These are phyloP conservation scores for Hystrix brachyura DNA, from an alignment of 2,113 vertebrate species.

Conservation along the genomic window DNA sequence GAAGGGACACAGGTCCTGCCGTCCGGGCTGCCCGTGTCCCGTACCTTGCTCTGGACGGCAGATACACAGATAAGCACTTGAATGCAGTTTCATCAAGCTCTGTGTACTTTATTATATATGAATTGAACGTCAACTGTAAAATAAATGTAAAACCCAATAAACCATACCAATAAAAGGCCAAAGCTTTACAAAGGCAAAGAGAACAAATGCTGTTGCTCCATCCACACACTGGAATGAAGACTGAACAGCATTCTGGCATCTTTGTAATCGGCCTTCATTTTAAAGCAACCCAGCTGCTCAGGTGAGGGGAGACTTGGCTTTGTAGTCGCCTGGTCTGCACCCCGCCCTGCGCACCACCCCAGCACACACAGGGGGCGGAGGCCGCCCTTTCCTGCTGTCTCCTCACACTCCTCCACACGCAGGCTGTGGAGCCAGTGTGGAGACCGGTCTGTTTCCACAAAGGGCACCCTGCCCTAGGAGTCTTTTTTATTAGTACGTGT, in stretches of 20 bases:
- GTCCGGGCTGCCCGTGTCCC: accelerated
- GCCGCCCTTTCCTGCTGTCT: background rate
- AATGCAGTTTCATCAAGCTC: background rate
- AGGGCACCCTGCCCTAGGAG: background rate
- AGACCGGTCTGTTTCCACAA: background rate
- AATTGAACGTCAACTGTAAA: background rate
- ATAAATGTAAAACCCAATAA: background rate
- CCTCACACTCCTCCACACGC: background rate
- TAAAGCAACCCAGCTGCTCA: background rate
- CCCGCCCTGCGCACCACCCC: background rate
- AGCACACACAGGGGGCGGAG: background rate
- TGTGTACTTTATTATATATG: background rate
- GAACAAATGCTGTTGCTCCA: background rate
- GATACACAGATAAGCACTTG: accelerated
- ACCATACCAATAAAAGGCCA: background rate
- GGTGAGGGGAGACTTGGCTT: background rate
- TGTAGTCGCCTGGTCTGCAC: background rate
- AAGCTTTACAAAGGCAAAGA: background rate
- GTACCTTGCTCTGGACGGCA: background rate
- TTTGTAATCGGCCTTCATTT: background rate
- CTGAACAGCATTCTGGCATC: background rate
- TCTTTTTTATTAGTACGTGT: background rate
- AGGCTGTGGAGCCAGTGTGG: background rate
- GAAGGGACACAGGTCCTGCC: background rate
- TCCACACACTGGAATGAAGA: accelerated